Conservation (phyloP, 2,888 invertebrate genomes). For the Nomada fabriciana region DNA sequence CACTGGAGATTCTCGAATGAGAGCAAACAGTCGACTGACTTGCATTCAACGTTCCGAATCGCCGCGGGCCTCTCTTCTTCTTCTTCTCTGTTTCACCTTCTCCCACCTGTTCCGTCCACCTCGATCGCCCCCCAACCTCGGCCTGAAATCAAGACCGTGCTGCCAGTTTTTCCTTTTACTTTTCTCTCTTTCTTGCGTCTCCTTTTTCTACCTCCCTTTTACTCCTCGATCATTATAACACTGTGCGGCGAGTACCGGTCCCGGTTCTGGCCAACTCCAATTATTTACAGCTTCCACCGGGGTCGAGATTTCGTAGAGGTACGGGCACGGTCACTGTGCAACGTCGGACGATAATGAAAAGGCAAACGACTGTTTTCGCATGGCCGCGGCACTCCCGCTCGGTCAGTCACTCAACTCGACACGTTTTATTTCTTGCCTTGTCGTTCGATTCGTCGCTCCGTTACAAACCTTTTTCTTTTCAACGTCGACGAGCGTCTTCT, state of each 20-base stretch:
- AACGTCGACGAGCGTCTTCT: constrained; percentile 4
- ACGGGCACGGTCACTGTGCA: neutral
- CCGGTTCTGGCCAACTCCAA: constrained; percentile 71
- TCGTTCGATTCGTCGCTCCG: constrained; percentile 17
- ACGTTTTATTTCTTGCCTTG: neutral
- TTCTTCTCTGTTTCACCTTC: neutral
- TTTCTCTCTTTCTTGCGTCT: neutral
- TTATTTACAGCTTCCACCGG: constrained; percentile 62
- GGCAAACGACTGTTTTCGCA: constrained; percentile 32
- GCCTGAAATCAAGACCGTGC: constrained; percentile 72
- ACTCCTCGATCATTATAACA: constrained; percentile 72
- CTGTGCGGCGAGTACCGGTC: constrained; percentile 62
- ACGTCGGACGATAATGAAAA: constrained; percentile 26
- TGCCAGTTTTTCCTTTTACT: constrained; percentile 50
- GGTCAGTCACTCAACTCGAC: neutral
- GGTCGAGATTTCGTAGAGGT: neutral
- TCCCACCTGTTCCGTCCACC: constrained; percentile 15
- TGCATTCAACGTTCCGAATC: constrained; percentile 60
- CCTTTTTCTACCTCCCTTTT: constrained; percentile 18
- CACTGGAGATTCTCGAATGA: constrained; percentile 57
- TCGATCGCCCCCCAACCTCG: constrained; percentile 35
- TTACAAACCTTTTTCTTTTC: neutral
- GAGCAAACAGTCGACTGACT: constrained; percentile 61
- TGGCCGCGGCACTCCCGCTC: neutral
- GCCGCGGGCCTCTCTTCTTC: constrained; percentile 43